A percentile compares a stretch with the other conserved stretches of the same genome.
phyloP scores from a whole-genome alignment of 2,888 invertebrate genomes.

The Nematopogon swammerdamellus region DNA sequence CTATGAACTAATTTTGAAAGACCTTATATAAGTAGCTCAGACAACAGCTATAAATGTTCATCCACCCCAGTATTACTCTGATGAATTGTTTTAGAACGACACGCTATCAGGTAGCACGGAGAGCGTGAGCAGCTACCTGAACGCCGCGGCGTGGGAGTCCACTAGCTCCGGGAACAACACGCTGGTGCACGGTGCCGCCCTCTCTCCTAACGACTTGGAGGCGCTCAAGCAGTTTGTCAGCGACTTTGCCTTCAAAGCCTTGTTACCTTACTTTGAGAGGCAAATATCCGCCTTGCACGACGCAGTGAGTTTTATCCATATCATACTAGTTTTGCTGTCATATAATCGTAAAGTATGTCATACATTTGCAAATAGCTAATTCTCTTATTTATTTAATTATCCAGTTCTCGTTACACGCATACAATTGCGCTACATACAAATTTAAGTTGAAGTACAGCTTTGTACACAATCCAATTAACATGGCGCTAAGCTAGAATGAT shows the following conservation, averaged over 20 bases:
- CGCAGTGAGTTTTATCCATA: conserved; percentile 49
- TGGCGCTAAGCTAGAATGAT: too few relatives aligned
- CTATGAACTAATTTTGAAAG: too few relatives aligned
- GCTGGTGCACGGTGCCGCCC: conserved; percentile 68
- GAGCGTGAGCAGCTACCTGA: conserved; percentile 43
- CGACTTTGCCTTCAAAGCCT: conserved; percentile 81
- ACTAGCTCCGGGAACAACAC: conserved; percentile 44
- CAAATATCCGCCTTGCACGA: conserved; percentile 79
- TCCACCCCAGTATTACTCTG: too few relatives aligned
- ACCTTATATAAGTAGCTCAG: too few relatives aligned
- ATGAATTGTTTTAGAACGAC: conserved; percentile 20
- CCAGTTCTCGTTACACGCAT: not conserved
- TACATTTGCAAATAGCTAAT: conserved; percentile 1
- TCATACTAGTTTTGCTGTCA: not conserved
- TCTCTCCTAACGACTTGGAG: conserved; percentile 82
- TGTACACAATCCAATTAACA: too few relatives aligned
- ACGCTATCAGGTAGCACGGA: conserved; percentile 52
- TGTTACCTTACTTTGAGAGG: conserved; percentile 90
- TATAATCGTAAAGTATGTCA: not conserved
- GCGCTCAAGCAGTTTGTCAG: conserved; percentile 79
- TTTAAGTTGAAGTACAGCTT: too few relatives aligned
- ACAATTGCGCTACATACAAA: not conserved
- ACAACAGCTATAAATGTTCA: too few relatives aligned
- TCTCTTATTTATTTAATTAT: conserved; percentile 2
- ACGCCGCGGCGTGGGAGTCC: conserved; percentile 55